Evolutionary conservation across 2,113 vertebrate species (phyloP).

Genomic region (Terrapene triunguis): DNA sequence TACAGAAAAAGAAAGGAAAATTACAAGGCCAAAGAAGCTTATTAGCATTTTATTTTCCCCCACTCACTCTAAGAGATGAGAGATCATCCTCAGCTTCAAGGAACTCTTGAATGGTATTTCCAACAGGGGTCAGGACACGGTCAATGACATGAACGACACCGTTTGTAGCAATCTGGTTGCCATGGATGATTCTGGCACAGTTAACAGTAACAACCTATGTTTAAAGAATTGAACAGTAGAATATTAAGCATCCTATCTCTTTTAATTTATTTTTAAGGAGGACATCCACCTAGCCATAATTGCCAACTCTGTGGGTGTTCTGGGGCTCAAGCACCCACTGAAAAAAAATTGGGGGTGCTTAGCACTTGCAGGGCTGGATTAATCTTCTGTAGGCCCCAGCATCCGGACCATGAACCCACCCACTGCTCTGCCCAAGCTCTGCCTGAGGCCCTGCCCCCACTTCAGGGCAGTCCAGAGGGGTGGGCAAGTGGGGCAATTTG

Average conservation of each 20-base stretch:
- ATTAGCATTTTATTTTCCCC: neutral
- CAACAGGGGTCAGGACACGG: conserved; percentile 90
- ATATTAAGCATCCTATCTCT: neutral
- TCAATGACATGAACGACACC: conserved; percentile 97
- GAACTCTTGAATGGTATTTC: conserved; percentile 88
- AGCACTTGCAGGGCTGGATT: too few relatives aligned
- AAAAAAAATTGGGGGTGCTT: too few relatives aligned
- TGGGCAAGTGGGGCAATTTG: too few relatives aligned
- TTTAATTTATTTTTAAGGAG: neutral
- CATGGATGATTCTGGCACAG: conserved; percentile 94
- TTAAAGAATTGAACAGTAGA: conserved; percentile 14
- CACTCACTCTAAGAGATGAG: conserved; percentile 86
- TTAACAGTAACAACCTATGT: conserved; percentile 96
- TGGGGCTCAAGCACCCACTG: too few relatives aligned
- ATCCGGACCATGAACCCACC: too few relatives aligned
- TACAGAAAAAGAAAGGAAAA: neutral
- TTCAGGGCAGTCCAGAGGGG: too few relatives aligned
- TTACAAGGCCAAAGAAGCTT: neutral
- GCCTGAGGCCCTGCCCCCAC: too few relatives aligned
- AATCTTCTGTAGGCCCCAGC: too few relatives aligned
- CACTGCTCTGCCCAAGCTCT: too few relatives aligned
- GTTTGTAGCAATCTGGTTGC: conserved; percentile 97
- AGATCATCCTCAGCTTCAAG: conserved; percentile 91
- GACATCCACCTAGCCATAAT: neutral
- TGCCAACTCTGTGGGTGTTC: too few relatives aligned